Conservation (phyloP, 2,888 invertebrate genomes). For the Cyrtodaria siliqua region DNA sequence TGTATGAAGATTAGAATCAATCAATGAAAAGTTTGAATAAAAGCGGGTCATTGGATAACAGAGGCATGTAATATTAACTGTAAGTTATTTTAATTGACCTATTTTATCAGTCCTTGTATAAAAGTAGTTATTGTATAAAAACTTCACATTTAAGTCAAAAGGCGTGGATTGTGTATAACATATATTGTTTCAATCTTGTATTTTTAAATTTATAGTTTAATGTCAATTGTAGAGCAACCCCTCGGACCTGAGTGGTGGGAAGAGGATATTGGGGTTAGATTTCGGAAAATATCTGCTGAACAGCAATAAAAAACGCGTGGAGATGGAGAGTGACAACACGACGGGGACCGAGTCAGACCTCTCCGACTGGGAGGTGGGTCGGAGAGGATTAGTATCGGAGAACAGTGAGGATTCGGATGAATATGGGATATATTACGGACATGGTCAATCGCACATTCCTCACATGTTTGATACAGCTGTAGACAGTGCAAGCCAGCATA, state of each 20-base stretch:
- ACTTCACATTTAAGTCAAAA: too few relatives aligned
- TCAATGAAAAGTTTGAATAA: too few relatives aligned
- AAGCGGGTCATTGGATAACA: too few relatives aligned
- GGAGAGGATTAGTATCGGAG: conserved; percentile 46
- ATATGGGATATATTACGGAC: conserved; percentile 52
- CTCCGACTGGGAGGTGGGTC: conserved; percentile 69
- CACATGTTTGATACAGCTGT: conserved; percentile 56
- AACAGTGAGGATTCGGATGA: conserved; percentile 61
- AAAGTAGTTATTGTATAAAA: too few relatives aligned
- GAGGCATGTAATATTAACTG: too few relatives aligned
- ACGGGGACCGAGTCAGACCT: conserved; percentile 69
- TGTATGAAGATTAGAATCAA: too few relatives aligned
- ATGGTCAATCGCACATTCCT: background rate
- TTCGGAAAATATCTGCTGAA: conserved; percentile 58
- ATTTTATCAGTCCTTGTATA: too few relatives aligned
- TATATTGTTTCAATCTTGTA: too few relatives aligned
- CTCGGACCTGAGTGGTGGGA: background rate
- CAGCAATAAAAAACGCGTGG: conserved; percentile 21
- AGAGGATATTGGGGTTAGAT: conserved; percentile 48
- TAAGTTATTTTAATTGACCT: too few relatives aligned
- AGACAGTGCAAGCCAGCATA: conserved; percentile 16
- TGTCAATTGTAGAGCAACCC: background rate
- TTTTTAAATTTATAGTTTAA: too few relatives aligned
- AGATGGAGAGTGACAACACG: conserved; percentile 63
- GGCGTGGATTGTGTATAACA: too few relatives aligned